Conservation (phyloP, 2,888 invertebrate genomes). For the Cryptocephalus primarius region DNA sequence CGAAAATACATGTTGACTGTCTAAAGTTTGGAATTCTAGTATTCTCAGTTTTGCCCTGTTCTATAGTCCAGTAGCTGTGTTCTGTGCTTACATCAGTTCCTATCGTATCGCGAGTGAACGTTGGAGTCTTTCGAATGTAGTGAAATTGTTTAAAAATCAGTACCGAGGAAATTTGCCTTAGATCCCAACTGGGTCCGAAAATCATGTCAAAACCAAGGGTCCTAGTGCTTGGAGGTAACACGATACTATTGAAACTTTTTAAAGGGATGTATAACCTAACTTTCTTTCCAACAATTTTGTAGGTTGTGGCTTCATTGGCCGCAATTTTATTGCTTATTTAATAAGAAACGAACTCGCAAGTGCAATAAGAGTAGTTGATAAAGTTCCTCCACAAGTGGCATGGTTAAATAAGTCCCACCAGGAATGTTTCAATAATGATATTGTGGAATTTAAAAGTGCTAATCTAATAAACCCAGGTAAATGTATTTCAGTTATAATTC, state of each 20-base stretch:
- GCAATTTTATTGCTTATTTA: constrained; percentile 75
- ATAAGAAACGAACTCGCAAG: constrained; percentile 66
- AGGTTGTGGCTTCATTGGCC: constrained; percentile 92
- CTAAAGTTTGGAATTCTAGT: no score
- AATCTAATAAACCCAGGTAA: constrained; percentile 81
- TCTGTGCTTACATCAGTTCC: no score
- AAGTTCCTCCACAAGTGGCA: constrained; percentile 86
- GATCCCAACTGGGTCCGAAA: no score
- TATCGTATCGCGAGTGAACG: no score
- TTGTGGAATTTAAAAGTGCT: constrained; percentile 82
- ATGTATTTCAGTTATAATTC: no score
- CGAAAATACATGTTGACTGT: no score
- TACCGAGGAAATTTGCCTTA: no score
- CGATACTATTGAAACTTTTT: neutral
- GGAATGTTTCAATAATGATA: constrained; percentile 54
- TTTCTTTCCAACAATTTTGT: constrained; percentile 4
- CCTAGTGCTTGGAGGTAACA: constrained; percentile 15
- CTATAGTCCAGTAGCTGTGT: no score
- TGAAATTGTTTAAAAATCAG: no score
- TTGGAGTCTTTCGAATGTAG: no score
- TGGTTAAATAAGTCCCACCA: constrained; percentile 72
- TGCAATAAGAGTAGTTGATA: constrained; percentile 74
- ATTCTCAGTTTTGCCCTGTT: no score
- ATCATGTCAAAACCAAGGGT: constrained; percentile 25
- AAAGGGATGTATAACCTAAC: neutral